These are phyloP conservation scores for Vombatus ursinus DNA, from an alignment of 2,113 vertebrate species.

Conservation along the genomic window DNA sequence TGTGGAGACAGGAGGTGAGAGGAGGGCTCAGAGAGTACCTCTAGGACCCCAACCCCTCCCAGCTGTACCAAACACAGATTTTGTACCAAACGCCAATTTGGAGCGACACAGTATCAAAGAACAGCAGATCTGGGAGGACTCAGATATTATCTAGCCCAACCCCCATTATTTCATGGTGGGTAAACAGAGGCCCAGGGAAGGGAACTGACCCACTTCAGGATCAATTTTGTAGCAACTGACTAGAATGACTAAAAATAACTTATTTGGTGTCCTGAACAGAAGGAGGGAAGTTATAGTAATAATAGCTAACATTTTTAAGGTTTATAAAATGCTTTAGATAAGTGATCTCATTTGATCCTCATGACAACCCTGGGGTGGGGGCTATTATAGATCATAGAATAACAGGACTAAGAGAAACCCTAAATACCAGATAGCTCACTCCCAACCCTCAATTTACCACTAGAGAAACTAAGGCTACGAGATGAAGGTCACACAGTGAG, in stretches of 20 bases:
- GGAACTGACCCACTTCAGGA: not conserved
- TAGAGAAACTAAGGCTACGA: not conserved
- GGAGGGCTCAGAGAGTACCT: not conserved
- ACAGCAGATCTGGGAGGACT: not conserved
- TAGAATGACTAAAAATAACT: not conserved
- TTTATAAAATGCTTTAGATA: not conserved
- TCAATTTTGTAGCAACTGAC: not conserved
- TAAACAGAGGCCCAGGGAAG: not conserved
- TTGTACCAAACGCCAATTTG: too few species aligned
- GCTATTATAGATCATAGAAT: not conserved
- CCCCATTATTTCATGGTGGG: not conserved
- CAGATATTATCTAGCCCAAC: not conserved
- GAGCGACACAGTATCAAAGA: not conserved
- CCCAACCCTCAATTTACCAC: not conserved
- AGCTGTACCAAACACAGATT: not conserved
- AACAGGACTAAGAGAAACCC: not conserved
- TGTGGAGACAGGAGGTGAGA: constrained; percentile 42
- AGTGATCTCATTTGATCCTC: not conserved
- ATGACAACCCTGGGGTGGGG: not conserved
- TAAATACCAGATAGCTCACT: not conserved
- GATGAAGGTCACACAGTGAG: not conserved
- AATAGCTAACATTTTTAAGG: not conserved
- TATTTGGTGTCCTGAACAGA: not conserved
- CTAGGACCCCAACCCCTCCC: not conserved
- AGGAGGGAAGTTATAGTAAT: not conserved